Evolutionary conservation across 92 coral and sea anemone species (phyloP), one percentile per base, ranked within the genome.

Genomic region (Desmophyllum pertusum): DNA sequence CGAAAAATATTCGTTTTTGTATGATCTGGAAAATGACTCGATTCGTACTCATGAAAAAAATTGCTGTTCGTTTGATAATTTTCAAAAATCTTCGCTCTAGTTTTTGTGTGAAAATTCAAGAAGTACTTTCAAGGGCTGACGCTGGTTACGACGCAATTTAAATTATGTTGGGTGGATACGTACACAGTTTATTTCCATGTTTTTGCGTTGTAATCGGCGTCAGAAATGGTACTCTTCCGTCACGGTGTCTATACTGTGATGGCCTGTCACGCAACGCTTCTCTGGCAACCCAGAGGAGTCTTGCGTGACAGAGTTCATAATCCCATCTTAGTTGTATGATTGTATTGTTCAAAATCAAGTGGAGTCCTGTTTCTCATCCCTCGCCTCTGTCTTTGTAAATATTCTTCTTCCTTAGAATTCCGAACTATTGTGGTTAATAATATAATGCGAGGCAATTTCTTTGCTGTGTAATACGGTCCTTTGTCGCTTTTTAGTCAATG

Each of bases 381-480:
- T 79, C 75, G 51, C 63, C 84, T 79, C 50, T 64, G 1, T 36
- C 84, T 79, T 79, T 79, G 84, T 79, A 79, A 79, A 79, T 79
- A 66, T 45, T 66, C 17, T n/a, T n/a, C 70, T 79, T 66, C 74
- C 63, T n/a, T 42, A 61, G 82, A 66, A 79, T 64, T 33, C 18
- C 74, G 31, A 79, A 35, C 75, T 79, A 41, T 31, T 66, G 45
- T 42, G 41, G 73, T 78, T 13, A 61, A 62, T n/a, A n/a, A 79
- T 64, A 79, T 59, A 42, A 57, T 33, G 75, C 75, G 75, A 79
- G 84, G 84, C 59, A 64, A 64, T 79, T 79, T 79, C 73, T 79
- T n/a, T 43, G 74, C 29, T 48, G 62, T 43, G 70, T 72, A 72
- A 25, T 30, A 59, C 70, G 63, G 75, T 79, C 84, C 72, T 67